Evolutionary conservation across 92 coral and sea anemone species (phyloP).

Genomic region (Blastomussa wellsi): DNA sequence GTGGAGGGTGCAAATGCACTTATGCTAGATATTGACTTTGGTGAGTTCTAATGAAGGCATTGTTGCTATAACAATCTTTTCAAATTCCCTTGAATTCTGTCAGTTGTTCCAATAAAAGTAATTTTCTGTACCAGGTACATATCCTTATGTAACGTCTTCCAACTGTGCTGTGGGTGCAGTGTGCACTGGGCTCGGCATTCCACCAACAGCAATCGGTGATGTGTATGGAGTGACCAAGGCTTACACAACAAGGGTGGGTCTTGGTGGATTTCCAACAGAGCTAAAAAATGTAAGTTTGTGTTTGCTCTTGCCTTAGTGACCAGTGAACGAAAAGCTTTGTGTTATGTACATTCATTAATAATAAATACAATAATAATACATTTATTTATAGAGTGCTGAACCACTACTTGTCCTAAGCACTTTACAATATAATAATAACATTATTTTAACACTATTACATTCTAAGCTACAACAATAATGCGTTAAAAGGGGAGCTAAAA

Average conservation of each 20-base stretch:
- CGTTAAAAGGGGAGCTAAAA: no score
- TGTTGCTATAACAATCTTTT: background rate
- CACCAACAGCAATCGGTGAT: slow-evolving; percentile 89
- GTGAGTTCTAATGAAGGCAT: slow-evolving; percentile 51
- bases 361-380: no score
- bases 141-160: slow-evolving; percentile 97
- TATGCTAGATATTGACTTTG: slow-evolving; percentile 97
- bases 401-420: no score
- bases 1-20: slow-evolving; percentile 98
- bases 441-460: no score
- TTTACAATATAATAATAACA: no score
- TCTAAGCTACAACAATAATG: no score
- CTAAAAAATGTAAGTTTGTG: slow-evolving; percentile 69
- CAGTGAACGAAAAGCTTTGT: no score
- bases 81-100: background rate
- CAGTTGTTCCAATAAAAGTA: background rate
- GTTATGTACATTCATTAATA: no score
- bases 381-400: no score
- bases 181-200: slow-evolving; percentile 96
- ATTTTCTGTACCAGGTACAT: slow-evolving; percentile 67
- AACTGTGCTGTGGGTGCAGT: slow-evolving; percentile 96
- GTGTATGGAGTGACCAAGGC: slow-evolving; percentile 96
- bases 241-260: slow-evolving; percentile 96
- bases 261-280: slow-evolving; percentile 95
- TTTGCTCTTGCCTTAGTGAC: background rate